Base-by-base conservation (phyloP, 2,113 vertebrate species). In the Clupea harengus region DNA sequence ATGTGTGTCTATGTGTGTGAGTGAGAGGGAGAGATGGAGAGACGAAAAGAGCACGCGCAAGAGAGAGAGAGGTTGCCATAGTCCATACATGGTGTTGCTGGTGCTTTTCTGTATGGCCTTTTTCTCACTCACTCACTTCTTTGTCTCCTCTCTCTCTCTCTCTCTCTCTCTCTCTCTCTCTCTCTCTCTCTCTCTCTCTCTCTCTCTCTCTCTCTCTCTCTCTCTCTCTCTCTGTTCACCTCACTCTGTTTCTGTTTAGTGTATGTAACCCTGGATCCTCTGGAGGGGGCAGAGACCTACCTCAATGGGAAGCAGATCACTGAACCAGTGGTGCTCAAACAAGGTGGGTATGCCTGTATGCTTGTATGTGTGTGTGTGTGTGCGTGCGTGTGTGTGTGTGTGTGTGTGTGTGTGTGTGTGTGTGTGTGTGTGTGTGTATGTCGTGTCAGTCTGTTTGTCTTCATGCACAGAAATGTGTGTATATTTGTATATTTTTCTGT, bases 261-360 rank as follows among this genome's bases (percentile, higher is more conserved):
- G 54, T 89, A 94, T 0, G 96, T 97, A 81, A 97, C 94, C 0
- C 90, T 98, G 92, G 96, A 97, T 91, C 96, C 97, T 0, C 88
- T 95, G 15, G 91, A 95, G 0, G 97, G 95, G 45, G 96, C 97
- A 0, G 96, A 97, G 91, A 97, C 96, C 0, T 97, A 97, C 0
- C 95, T 98, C 1, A 98, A 97, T 4, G 97, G 97, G 84, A 97
- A 96, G 86, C 95, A 95, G 88, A 96, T 98, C 90, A 94, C 82
- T 0, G 95, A 96, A 4, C 92, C 95, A 0, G 88, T 95, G 82
- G 84, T 96, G 81, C 95, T 98, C 64, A 96, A 93, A 86, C 97
- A 97, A 95, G 97, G 60, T 67, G n/a, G 6, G 60, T 25, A n/a
- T 67, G 60, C 25, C 6, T 52, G 2, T 22, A 18, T 32, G 54